Conservation (phyloP, 2,797 vertebrate genomes). For the Bufotes viridis region DNA sequence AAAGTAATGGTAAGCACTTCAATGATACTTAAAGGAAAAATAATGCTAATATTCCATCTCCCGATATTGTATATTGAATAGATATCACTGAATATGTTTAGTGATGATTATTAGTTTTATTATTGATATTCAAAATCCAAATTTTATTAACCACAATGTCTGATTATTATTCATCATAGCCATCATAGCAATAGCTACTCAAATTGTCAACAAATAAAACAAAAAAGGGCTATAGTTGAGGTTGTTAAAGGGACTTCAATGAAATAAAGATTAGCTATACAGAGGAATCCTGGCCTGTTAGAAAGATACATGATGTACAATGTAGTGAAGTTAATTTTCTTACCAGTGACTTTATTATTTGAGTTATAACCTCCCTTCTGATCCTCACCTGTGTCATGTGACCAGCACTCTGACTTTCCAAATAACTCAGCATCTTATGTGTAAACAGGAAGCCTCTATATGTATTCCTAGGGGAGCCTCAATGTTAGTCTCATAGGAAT, state of each 20-base stretch:
- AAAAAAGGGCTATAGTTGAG: not conserved
- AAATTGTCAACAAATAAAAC: too few species aligned
- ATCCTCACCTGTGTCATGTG: too few species aligned
- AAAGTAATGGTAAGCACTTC: constrained; percentile 92
- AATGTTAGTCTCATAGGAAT: too few species aligned
- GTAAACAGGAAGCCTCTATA: too few species aligned
- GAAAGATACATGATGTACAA: too few species aligned
- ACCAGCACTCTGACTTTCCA: too few species aligned
- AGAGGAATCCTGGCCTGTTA: too few species aligned
- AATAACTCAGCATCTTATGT: too few species aligned
- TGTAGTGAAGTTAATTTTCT: too few species aligned
- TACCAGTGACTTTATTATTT: too few species aligned
- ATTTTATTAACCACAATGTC: not conserved
- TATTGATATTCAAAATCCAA: not conserved
- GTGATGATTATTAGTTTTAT: not conserved
- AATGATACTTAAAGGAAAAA: not conserved
- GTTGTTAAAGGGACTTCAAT: not conserved
- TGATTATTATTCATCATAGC: not conserved
- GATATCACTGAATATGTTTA: not conserved
- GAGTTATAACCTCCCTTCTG: too few species aligned
- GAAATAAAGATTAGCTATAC: not conserved
- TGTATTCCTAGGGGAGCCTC: too few species aligned
- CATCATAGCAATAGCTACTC: not conserved
- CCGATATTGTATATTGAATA: not conserved
- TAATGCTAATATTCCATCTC: not conserved